Evolutionary conservation across 2,113 vertebrate species (phyloP), one percentile per base, ranked within the genome.

Genomic region (Sturnus vulgaris): DNA sequence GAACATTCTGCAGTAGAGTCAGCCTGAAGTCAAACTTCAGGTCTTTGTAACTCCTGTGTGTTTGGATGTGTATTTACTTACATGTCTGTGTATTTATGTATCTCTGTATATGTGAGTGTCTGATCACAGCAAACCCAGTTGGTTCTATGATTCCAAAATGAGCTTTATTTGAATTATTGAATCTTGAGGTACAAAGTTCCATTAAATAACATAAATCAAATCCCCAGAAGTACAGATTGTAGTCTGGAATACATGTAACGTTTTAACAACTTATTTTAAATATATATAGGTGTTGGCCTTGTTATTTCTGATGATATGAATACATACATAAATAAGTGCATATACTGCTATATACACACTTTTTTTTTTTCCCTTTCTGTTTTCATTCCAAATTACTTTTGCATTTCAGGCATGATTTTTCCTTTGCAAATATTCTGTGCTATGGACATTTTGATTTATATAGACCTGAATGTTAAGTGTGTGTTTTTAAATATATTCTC

Each of bases 231-330:
- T 39, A 40, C 23, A 89, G 46, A 47, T 14, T 71, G 40, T 37
- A 28, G 20, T 16, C 65, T 47, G 18, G 49, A 85, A 16, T 35
- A 7, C 14, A 5, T 30, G 7, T 24, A 65, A 49, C 0, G 0
- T 60, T 69, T 75, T 37, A 64, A 27, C 6, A 53, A 35, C 7
- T 66, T 65, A 46, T 18, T 92, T 86, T 77, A 78, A 56, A 30
- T 39, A 28, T 42, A 69, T 40, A 24, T 40, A 39, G 40, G 9
- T 70, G 16, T 60, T 77, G 37, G 5, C 27, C 37, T 82, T 87
- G 50, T 69, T 57, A 65, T 20, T 92, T 30, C 57, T 77, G 57
- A 31, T 90, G 2, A 76, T 37, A n/a, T 55, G 35, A 25, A 56
- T 65, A 30, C 8, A n/a, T 39, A 35, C 11, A 79, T 66, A 52